Base-by-base conservation (phyloP, 2,888 invertebrate species). In the Rhagonycha lutea region DNA sequence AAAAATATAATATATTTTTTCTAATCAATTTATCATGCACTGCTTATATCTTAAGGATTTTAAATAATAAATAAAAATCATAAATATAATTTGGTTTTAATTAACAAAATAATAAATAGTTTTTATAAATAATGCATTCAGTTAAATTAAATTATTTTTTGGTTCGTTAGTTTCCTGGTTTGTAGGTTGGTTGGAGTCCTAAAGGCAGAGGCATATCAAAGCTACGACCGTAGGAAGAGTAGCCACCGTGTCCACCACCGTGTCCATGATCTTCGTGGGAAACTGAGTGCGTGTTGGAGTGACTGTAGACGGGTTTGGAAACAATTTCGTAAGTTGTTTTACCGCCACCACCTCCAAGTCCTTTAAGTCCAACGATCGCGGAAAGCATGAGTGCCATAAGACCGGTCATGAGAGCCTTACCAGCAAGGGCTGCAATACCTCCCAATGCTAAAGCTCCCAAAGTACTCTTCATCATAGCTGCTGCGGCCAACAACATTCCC, bases 241-340 rank as follows among this genome's bases (percentile, higher is more conserved):
- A 88, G 10, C 86, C 86, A 77, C 85, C 84, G 23, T 83, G 81
- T 26, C 77, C 78, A 12, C 91, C 91, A 2, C 86, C 85, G 71
- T 90, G 90, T 0, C 82, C 87, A 75, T 86, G 84, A 75, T 92
- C 92, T 77, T 93, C 93, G 76, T 94, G 93, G 75, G 93, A 92
- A 3, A 89, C 87, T 67, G 90, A 90, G 83, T 94, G 93, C 0
- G 92, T 91, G 82, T 92, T 92, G 3, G 92, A 90, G 83, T 92
- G 92, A 0, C 92, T 91, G 85, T 95, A 95, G 0, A 95, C 89
- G 0, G 95, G 95, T 81, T 95, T 95, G 62, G 95, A 92, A 8
- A 96, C 93, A 77, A 96, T 94, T 88, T 96, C 95, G 84, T 96
- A 96, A 0, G 95, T 95, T 9, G 95, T 94, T 83, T 93, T 93